A percentile compares a stretch with the other conserved stretches of the same genome.
These are phyloP conservation scores for Oreochromis tanganicae DNA, from an alignment of 2,113 vertebrate genomes.

Conservation along the genomic window DNA sequence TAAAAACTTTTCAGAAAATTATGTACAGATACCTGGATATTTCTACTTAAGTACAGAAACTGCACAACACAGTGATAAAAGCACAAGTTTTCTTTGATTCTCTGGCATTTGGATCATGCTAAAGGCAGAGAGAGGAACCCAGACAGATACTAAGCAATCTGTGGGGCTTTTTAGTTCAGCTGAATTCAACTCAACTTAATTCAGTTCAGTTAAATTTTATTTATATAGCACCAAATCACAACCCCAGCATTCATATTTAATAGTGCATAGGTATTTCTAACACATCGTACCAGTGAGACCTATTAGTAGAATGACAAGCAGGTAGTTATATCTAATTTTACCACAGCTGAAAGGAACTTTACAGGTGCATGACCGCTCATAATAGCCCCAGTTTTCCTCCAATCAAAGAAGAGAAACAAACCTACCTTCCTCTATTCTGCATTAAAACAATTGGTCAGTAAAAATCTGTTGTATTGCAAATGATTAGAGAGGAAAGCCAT, in stretches of 20 bases:
- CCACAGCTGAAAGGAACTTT: slow-evolving; percentile 41
- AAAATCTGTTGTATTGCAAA: not conserved
- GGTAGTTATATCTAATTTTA: slow-evolving; percentile 68
- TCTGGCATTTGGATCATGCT: not conserved
- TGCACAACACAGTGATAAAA: too few relatives aligned
- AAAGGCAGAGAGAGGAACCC: slow-evolving; percentile 7
- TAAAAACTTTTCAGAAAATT: too few relatives aligned
- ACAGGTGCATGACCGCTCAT: slow-evolving; percentile 28
- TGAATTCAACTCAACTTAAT: not conserved
- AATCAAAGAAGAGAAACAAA: not conserved
- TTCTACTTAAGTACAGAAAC: too few relatives aligned
- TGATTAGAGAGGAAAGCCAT: not conserved
- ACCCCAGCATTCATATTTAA: slow-evolving; percentile 64
- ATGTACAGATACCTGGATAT: not conserved
- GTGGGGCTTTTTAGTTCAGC: not conserved
- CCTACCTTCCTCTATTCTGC: not conserved
- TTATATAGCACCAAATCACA: not conserved
- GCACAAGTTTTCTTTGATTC: not conserved
- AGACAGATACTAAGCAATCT: slow-evolving; percentile 19
- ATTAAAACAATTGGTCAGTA: not conserved
- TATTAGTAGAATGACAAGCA: slow-evolving; percentile 52
- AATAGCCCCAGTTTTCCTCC: slow-evolving; percentile 23
- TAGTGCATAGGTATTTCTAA: slow-evolving; percentile 52
- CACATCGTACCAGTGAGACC: slow-evolving; percentile 49
- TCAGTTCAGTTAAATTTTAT: not conserved